These are phyloP conservation scores for Chiroxiphia lanceolata DNA, from an alignment of 2,797 vertebrate species.

Conservation along the genomic window DNA sequence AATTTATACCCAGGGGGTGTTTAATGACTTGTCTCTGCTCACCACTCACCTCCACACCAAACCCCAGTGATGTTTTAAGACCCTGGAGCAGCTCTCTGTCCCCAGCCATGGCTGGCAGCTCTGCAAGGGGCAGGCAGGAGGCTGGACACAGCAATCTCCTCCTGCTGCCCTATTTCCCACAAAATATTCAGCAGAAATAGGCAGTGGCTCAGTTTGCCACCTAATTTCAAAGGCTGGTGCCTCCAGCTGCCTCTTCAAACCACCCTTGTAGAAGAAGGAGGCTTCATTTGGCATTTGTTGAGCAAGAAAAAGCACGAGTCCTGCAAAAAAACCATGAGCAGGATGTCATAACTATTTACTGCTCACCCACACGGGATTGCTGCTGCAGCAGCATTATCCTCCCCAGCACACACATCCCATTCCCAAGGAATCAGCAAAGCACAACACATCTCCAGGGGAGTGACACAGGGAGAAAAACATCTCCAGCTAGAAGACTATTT, in stretches of 20 bases:
- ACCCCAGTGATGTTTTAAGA: background rate
- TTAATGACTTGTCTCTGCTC: background rate
- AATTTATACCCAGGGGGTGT: background rate
- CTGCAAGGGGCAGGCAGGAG: background rate
- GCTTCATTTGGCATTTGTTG: background rate
- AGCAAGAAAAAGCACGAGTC: background rate
- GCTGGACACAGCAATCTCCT: background rate
- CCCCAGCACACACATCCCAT: background rate
- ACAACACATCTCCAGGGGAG: background rate
- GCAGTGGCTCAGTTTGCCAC: background rate
- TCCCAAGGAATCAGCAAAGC: background rate
- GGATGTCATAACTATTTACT: background rate
- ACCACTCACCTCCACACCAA: background rate
- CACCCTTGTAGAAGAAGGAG: background rate
- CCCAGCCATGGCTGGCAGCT: background rate
- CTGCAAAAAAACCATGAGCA: background rate
- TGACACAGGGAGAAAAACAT: background rate
- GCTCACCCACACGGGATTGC: background rate
- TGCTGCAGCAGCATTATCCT: background rate
- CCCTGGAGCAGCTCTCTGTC: background rate
- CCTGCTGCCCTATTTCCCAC: background rate
- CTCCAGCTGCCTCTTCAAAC: constrained; percentile 39
- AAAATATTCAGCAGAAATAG: background rate
- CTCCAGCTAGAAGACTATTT: background rate
- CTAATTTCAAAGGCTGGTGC: constrained; percentile 51